Evolutionary conservation across 2,113 vertebrate species (phyloP), one percentile per base, ranked within the genome.

Genomic region (Paracyprichromis sp.): DNA sequence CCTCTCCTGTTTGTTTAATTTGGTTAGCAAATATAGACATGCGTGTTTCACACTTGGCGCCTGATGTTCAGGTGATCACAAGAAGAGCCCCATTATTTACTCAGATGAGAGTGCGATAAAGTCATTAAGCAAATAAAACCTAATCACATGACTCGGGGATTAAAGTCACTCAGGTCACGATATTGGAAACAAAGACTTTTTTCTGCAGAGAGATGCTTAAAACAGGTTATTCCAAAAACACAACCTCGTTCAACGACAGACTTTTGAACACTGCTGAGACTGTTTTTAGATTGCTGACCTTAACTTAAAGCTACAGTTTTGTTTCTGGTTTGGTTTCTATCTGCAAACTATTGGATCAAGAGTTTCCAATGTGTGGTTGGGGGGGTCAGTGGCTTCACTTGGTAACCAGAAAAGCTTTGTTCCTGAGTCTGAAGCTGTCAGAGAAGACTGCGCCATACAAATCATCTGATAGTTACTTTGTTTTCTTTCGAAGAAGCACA

Each of bases 141-240:
- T 69, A 21, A 40, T 40, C 63, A 69, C 12, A 14, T 5, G 12
- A 40, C 11, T 8, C 36, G 2, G 2, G 1, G 34, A 40, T 69
- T 24, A 24, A 43, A 21, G 12, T 43, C 66, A 43, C 66, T 69
- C 36, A 43, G 66, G 8, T 4, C 19, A 38, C 2, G 1, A 69
- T 3, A 69, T 12, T 38, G 6, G 66, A 71, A 71, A 71, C 11
- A 43, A 21, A 0, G 0, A 4, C 7, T 9, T 7, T 0, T 24
- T 40, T 71, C 21, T 43, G 38, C 66, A 7, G 36, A 38, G 9
- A 66, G 61, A 38, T 13, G 34, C 7, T 71, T 71, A 14, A 9
- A 40, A 24, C 12, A 3, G 1, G 7, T 1, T 3, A 21, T 40
- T 71, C 4, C 36, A 43, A 43, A 40, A 3, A 43, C n/a, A 43